Base-by-base conservation (phyloP, 2,113 vertebrate species). In the Bujurquina vittata region DNA sequence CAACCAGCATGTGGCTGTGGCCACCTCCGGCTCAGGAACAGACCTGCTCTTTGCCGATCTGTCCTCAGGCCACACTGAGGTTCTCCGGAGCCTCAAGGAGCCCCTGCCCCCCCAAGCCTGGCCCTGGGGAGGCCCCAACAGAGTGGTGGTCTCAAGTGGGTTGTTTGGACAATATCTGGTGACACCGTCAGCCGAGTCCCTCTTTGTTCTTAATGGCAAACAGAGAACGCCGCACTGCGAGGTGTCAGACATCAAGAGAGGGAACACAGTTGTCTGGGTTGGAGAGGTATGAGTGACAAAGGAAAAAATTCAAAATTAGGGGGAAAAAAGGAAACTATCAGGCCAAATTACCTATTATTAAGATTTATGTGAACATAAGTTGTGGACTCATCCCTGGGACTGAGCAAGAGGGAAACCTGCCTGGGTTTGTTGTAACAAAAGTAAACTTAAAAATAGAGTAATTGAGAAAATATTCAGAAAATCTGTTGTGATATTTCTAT, bases 121-220 rank as follows among this genome's bases (percentile, higher is more conserved):
- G 97, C 96, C 96, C 81, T 98, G 98, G 98, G 96, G 95, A 49
- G 92, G 76, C 31, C 92, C 94, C 90, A 97, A 95, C 92, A 95
- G 98, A 88, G 93, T 97, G 72, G 88, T 99, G 90, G 96, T 96
- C 85, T 96, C 96, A 92, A 97, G 98, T 49, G 98, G 98, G 14
- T 92, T 97, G 77, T 99, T 99, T 35, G 98, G 98, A 94, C 98
- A 97, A 91, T 97, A 97, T 92, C 96, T 99, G 88, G 94, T 98
- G 79, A 97, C 97, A 1, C 96, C 97, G 1, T 95, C 97, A 46
- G 95, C 92, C 17, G 96, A 97, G 75, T 99, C 98, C 0, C 91
- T 99, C 87, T 97, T 99, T 88, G 95, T 99, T 87, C 92, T 99
- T 92, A 96, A 97, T 0, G 97, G 96, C 73, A 96, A 97, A 89